Percentiles rank a stretch among this genome's conserved stretches.
Evolutionary conservation across 1,140 invertebrate species (phyloP).

Genomic region (Artemia franciscana): DNA sequence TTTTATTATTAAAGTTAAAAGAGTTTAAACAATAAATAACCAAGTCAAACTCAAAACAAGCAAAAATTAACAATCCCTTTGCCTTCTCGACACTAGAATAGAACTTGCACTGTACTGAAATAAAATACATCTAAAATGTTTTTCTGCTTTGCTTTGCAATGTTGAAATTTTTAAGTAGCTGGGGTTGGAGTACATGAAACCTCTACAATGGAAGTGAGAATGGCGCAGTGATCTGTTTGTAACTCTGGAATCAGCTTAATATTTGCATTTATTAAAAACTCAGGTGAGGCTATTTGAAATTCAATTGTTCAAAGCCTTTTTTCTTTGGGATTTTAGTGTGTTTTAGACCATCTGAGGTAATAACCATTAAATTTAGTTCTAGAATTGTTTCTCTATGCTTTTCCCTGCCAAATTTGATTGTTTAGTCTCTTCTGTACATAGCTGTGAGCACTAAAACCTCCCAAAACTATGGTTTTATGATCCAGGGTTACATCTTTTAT

Average conservation of each 20-base stretch:
- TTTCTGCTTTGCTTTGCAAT: neutral
- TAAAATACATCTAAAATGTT: too few relatives aligned
- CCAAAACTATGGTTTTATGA: neutral
- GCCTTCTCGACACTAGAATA: too few relatives aligned
- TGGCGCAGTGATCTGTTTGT: neutral
- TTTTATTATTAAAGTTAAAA: too few relatives aligned
- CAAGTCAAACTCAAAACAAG: too few relatives aligned
- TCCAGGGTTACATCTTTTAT: neutral
- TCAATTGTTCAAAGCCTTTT: neutral
- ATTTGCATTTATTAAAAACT: neutral
- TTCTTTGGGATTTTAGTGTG: too few relatives aligned
- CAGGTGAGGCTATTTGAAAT: neutral
- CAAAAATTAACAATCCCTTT: too few relatives aligned
- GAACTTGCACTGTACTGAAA: too few relatives aligned
- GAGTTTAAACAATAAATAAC: too few relatives aligned
- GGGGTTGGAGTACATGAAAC: neutral
- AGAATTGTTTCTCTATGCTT: neutral
- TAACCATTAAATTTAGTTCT: neutral
- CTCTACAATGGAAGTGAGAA: neutral
- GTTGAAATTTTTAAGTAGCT: neutral
- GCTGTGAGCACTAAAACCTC: neutral
- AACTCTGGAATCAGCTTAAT: neutral
- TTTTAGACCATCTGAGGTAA: neutral
- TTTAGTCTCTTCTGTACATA: neutral
- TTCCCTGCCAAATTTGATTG: neutral